Percentiles rank a stretch among this genome's conserved stretches.
phyloP scores from a whole-genome alignment of 2,113 vertebrate species.

The Pimephales promelas region DNA sequence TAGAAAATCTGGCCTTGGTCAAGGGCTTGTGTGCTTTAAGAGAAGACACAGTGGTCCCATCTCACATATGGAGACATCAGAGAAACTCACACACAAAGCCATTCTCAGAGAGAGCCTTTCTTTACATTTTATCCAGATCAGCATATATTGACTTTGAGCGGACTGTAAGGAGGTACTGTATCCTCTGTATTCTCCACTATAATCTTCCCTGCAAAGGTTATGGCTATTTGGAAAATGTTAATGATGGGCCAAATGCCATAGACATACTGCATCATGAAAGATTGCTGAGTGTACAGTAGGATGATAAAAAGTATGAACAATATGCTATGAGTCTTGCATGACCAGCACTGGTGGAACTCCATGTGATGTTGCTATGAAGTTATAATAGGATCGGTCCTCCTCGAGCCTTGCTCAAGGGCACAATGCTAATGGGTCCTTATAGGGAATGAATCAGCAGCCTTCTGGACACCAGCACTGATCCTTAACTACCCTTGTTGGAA shows the following conservation, averaged over 20 bases:
- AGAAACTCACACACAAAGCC: slow-evolving; percentile 29
- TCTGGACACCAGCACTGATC: neutral
- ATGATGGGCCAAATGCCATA: slow-evolving; percentile 39
- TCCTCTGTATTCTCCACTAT: slow-evolving; percentile 31
- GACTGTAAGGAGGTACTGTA: neutral
- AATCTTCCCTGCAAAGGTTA: slow-evolving; percentile 43
- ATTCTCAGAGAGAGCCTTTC: neutral
- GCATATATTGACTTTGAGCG: slow-evolving; percentile 44
- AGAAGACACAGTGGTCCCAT: slow-evolving; percentile 1
- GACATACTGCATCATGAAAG: slow-evolving; percentile 14
- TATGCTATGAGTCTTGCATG: neutral
- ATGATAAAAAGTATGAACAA: slow-evolving; percentile 10
- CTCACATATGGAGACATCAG: neutral
- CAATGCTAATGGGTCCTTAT: neutral
- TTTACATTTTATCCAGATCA: slow-evolving; percentile 43
- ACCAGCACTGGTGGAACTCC: neutral
- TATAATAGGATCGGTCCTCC: neutral
- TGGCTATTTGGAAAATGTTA: slow-evolving; percentile 40
- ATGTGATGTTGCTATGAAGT: neutral
- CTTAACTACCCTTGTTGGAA: neutral
- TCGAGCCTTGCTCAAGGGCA: slow-evolving; percentile 5
- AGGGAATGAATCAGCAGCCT: neutral
- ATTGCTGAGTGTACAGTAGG: slow-evolving; percentile 22
- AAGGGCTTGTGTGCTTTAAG: slow-evolving; percentile 30
- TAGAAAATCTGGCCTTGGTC: slow-evolving; percentile 31